A percentile compares a stretch with the other conserved stretches of the same genome.
Conservation (phyloP, 2,113 vertebrate species). For the Atherinomorus stipes region DNA sequence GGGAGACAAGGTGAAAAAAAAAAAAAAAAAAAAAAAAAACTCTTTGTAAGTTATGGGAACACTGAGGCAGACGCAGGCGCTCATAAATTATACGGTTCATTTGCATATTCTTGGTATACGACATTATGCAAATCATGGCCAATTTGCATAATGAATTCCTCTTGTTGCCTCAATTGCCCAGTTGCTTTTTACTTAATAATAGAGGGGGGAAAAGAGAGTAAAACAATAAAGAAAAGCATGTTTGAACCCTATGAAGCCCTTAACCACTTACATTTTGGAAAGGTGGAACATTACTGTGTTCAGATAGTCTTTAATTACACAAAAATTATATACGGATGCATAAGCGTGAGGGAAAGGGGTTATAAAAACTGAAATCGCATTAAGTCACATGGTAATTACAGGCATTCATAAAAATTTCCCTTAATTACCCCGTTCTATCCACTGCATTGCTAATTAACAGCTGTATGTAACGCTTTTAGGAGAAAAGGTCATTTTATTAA, state of each 20-base stretch:
- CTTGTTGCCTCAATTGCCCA: constrained; percentile 91
- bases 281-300: constrained; percentile 9
- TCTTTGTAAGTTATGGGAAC: constrained; percentile 95
- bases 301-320: constrained; percentile 33
- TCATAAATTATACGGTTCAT: constrained; percentile 97
- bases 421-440: constrained; percentile 63
- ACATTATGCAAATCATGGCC: constrained; percentile 95
- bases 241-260: constrained; percentile 24
- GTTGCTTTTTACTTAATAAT: constrained; percentile 85
- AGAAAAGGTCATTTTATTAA: constrained; percentile 67
- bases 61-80: constrained; percentile 91
- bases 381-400: neutral
- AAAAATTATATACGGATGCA: constrained; percentile 2
- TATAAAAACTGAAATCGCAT: neutral
- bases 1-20: constrained; percentile 62
- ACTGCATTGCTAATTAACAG: constrained; percentile 77
- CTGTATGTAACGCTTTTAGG: constrained; percentile 43
- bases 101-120: constrained; percentile 96
- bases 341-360: no score
- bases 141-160: constrained; percentile 98
- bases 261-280: constrained; percentile 7
- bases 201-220: constrained; percentile 66
- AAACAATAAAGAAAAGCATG: constrained; percentile 77
- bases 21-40: constrained; percentile 62
- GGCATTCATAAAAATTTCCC: constrained; percentile 32